Evolutionary conservation across 2,797 vertebrate genomes (phyloP).

Genomic region (Clarias fuscus): DNA sequence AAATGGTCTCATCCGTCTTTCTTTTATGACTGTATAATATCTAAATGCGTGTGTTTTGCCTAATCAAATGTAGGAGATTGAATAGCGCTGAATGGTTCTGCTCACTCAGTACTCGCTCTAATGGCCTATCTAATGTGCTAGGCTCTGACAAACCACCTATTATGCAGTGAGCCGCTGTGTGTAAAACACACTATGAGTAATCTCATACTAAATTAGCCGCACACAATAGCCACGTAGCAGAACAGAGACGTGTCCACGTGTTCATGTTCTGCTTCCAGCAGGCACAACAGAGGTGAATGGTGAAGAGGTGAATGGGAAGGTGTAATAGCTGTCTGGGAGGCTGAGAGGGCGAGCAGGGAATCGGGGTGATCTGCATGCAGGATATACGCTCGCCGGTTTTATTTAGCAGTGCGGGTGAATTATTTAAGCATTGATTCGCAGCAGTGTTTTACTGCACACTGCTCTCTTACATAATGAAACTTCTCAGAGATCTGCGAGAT

Average conservation of each 20-base stretch:
- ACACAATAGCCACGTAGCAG: slow-evolving; percentile 24
- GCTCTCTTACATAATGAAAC: slow-evolving; percentile 63
- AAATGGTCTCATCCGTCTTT: slow-evolving; percentile 2
- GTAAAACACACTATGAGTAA: slow-evolving; percentile 44
- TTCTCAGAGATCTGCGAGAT: slow-evolving; percentile 59
- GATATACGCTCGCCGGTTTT: slow-evolving; percentile 56
- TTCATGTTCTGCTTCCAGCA: slow-evolving; percentile 4
- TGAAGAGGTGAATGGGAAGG: slow-evolving; percentile 30
- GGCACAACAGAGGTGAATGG: slow-evolving; percentile 9
- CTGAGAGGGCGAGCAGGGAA: slow-evolving; percentile 26
- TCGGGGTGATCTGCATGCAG: slow-evolving; percentile 50
- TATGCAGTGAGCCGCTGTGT: slow-evolving; percentile 37
- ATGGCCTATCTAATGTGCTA: slow-evolving; percentile 28
- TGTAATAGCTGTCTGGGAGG: slow-evolving; percentile 37
- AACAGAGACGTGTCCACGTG: slow-evolving; percentile 21
- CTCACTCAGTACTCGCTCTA: slow-evolving; percentile 25
- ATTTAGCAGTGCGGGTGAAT: slow-evolving; percentile 66
- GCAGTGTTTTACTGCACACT: slow-evolving; percentile 61
- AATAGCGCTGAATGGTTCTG: slow-evolving; percentile 31
- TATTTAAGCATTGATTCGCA: slow-evolving; percentile 64
- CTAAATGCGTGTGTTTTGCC: slow-evolving; percentile 5
- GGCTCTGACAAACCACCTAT: slow-evolving; percentile 34
- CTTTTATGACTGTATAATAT: slow-evolving; percentile 12
- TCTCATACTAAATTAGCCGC: slow-evolving; percentile 36
- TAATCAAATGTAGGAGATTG: slow-evolving; percentile 22